Evolutionary conservation across 2,113 vertebrate species (phyloP).

Genomic region (Callionymus lyra): DNA sequence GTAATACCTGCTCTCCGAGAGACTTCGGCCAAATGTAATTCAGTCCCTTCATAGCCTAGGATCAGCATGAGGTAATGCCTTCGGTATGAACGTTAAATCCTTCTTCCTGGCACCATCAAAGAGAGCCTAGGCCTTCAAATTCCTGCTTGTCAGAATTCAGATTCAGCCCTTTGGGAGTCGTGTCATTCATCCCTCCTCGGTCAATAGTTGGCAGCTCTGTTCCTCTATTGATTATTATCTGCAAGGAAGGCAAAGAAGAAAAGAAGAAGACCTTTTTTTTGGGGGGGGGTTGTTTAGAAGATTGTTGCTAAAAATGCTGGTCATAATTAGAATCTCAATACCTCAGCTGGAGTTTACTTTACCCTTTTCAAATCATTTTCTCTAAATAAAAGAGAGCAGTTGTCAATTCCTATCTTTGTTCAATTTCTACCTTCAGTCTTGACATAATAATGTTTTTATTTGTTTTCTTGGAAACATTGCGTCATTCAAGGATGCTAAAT

Average conservation of each 20-base stretch:
- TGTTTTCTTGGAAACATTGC: too few relatives aligned
- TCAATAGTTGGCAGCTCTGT: slow-evolving; percentile 59
- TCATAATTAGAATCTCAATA: slow-evolving; percentile 59
- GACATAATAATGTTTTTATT: too few relatives aligned
- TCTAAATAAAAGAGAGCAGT: too few relatives aligned
- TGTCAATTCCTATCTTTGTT: too few relatives aligned
- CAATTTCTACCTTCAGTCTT: too few relatives aligned
- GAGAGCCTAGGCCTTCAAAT: slow-evolving; percentile 38
- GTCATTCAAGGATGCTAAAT: too few relatives aligned
- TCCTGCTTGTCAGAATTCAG: slow-evolving; percentile 58
- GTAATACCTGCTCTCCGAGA: slow-evolving; percentile 24
- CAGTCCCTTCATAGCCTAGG: slow-evolving; percentile 25
- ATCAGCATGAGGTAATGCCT: slow-evolving; percentile 46
- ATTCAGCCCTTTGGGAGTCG: slow-evolving; percentile 50
- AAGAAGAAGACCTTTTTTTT: slow-evolving; percentile 34
- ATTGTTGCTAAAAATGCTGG: slow-evolving; percentile 41
- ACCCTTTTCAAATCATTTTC: slow-evolving; percentile 7
- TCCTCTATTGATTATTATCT: slow-evolving; percentile 62
- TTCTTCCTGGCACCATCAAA: slow-evolving; percentile 44
- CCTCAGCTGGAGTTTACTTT: slow-evolving; percentile 55
- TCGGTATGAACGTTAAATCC: slow-evolving; percentile 32
- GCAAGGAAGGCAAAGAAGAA: slow-evolving; percentile 35
- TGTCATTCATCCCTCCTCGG: slow-evolving; percentile 58
- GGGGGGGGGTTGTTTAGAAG: slow-evolving; percentile 56
- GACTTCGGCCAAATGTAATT: slow-evolving; percentile 38